Conservation (phyloP, 1,140 invertebrate genomes). For the Eumeta japonica region DNA sequence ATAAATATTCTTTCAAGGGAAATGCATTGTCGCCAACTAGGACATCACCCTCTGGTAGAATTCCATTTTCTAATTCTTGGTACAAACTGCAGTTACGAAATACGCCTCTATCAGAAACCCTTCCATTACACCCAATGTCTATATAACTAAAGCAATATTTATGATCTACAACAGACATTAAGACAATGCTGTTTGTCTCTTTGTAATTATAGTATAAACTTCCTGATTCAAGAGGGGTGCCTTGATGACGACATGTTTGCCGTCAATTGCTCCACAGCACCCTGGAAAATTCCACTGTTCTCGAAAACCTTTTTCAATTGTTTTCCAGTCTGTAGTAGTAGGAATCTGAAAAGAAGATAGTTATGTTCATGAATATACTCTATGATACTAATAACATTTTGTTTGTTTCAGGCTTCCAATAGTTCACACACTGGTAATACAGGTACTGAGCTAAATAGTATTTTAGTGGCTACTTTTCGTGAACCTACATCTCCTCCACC, state of each 20-base stretch:
- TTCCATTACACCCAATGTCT: constrained; percentile 38
- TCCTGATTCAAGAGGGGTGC: not conserved
- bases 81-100: constrained; percentile 16
- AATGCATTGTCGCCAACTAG: constrained; percentile 5
- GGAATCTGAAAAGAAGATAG: constrained; percentile 5
- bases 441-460: constrained; percentile 6
- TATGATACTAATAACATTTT: not conserved
- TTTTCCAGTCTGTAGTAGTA: constrained; percentile 3
- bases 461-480: constrained; percentile 7
- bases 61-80: constrained; percentile 3
- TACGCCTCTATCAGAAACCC: constrained; percentile 38
- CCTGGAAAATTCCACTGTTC: constrained; percentile 6
- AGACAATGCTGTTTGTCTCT: constrained; percentile 32
- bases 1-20: constrained; percentile 6
- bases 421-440: constrained; percentile 6
- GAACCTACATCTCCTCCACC: constrained; percentile 9
- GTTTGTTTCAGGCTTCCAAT: not conserved
- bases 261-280: constrained; percentile 5
- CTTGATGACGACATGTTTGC: constrained; percentile 2
- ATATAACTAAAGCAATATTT: constrained; percentile 39
- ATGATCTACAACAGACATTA: constrained; percentile 43
- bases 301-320: constrained; percentile 6
- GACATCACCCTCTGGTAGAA: constrained; percentile 5
- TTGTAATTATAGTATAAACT: constrained; percentile 43
- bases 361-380: not conserved